These are phyloP conservation scores for Leuciscus idus DNA, from an alignment of 2,113 vertebrate genomes.

Conservation along the genomic window DNA sequence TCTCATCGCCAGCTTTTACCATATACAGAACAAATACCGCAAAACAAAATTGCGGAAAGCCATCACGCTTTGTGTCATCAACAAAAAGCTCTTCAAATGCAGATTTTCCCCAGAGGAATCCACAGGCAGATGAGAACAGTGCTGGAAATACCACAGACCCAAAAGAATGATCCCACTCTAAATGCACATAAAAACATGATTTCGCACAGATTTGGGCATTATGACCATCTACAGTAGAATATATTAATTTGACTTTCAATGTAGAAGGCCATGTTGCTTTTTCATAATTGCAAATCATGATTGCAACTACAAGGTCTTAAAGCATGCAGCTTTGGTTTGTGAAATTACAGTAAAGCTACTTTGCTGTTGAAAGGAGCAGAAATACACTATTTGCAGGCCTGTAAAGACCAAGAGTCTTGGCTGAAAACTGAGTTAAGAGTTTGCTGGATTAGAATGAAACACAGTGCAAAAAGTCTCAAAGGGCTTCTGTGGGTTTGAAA, in stretches of 20 bases:
- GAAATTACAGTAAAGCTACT: conserved; percentile 35
- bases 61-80: background rate
- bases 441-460: conserved; percentile 15
- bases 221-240: background rate
- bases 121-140: background rate
- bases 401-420: conserved; percentile 28
- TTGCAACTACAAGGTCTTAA: conserved; percentile 45
- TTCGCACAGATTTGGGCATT: background rate
- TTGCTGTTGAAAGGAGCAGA: conserved; percentile 12
- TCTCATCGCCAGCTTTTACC: background rate
- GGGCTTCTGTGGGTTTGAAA: conserved; percentile 12
- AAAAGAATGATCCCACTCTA: background rate
- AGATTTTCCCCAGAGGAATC: background rate
- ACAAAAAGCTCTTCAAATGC: conserved; percentile 1
- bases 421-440: background rate
- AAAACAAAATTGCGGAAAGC: background rate
- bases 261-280: background rate
- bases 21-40: background rate
- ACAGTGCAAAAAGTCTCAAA: conserved; percentile 14
- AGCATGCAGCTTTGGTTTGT: conserved; percentile 27
- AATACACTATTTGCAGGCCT: conserved; percentile 12
- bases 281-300: conserved; percentile 10
- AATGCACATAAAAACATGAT: background rate
- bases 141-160: background rate
- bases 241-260: background rate